Evolutionary conservation across 2,888 invertebrate species (phyloP).

Genomic region (Gisinianus flammeolus): DNA sequence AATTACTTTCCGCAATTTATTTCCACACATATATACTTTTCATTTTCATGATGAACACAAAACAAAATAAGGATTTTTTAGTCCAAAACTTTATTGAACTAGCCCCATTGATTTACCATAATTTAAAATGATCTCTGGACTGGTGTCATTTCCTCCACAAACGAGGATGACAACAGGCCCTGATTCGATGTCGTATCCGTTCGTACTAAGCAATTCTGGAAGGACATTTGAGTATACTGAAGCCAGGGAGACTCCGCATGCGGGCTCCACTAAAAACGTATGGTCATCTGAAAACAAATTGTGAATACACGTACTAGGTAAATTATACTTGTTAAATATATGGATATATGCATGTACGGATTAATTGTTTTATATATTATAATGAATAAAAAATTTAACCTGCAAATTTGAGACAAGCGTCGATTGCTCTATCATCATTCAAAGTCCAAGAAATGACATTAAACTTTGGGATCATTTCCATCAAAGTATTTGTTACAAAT

Average conservation of each 20-base stretch:
- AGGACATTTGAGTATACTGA: constrained; percentile 62
- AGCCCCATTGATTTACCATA: constrained; percentile 59
- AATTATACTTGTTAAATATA: too few relatives aligned
- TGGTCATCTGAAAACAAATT: constrained; percentile 62
- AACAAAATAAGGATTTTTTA: too few relatives aligned
- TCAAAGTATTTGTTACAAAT: constrained; percentile 60
- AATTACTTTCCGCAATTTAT: too few relatives aligned
- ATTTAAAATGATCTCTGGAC: constrained; percentile 66
- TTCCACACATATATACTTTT: too few relatives aligned
- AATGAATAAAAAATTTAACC: constrained; percentile 61
- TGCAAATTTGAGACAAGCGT: constrained; percentile 62
- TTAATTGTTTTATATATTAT: too few relatives aligned
- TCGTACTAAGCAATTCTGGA: constrained; percentile 58
- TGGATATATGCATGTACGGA: too few relatives aligned
- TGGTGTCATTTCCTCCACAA: constrained; percentile 67
- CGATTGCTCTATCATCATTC: constrained; percentile 62
- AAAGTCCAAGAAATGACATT: constrained; percentile 61
- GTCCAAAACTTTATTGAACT: neutral
- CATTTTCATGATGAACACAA: too few relatives aligned
- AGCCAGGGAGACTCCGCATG: constrained; percentile 64
- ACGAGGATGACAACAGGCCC: constrained; percentile 63
- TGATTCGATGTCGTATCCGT: constrained; percentile 49
- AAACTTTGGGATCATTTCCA: constrained; percentile 60
- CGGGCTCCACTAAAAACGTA: constrained; percentile 64
- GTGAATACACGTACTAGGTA: too few relatives aligned